Percentiles rank a stretch among this genome's conserved stretches.
Conservation (phyloP, 2,113 vertebrate species). For the Sapajus apella region DNA sequence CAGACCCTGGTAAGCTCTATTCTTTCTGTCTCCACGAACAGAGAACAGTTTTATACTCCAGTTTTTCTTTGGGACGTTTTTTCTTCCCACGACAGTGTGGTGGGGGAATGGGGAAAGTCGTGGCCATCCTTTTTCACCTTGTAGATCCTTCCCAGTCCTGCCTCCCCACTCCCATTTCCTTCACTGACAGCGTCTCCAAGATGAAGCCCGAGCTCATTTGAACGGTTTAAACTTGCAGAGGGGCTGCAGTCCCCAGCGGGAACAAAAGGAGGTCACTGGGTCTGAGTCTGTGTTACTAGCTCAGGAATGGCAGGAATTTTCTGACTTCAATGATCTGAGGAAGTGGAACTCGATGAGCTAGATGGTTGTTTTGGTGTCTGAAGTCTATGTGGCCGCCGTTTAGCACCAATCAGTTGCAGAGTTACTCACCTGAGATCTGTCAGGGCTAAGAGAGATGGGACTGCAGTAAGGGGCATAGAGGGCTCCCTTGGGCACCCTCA, state of each 20-base stretch:
- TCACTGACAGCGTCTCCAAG: neutral
- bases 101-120: neutral
- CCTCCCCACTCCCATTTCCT: neutral
- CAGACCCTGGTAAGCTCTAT: neutral
- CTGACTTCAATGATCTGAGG: slow-evolving; percentile 62
- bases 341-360: neutral
- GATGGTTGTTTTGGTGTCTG: slow-evolving; percentile 45
- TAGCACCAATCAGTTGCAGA: neutral
- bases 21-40: neutral
- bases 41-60: neutral
- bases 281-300: slow-evolving; percentile 64
- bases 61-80: neutral
- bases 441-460: neutral
- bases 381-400: neutral
- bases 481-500: neutral
- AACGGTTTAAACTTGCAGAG: slow-evolving; percentile 54
- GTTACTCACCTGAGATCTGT: neutral
- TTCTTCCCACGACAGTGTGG: neutral
- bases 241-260: slow-evolving; percentile 28
- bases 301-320: slow-evolving; percentile 83
- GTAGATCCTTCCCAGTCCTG: neutral
- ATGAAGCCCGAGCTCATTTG: slow-evolving; percentile 2
- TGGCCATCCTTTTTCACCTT: neutral
- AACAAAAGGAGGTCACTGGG: slow-evolving; percentile 79
- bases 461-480: neutral